Conservation (phyloP, 23 tunicate genomes). For the Aplidium turbinatum region DNA sequence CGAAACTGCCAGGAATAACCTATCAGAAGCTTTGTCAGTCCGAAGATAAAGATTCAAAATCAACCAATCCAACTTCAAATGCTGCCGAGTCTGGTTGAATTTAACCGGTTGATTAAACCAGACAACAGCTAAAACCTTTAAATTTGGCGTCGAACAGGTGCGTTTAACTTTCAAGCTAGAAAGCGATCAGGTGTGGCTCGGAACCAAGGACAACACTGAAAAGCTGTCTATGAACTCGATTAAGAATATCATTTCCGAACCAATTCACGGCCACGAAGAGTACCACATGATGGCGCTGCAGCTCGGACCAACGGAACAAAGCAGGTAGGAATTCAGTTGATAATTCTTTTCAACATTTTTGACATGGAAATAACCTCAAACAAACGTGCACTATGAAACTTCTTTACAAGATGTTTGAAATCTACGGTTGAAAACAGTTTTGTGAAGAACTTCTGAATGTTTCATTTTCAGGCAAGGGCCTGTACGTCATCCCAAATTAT, state of each 20-base stretch:
- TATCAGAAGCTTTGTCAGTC: too few species aligned
- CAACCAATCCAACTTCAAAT: too few species aligned
- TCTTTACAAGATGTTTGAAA: not conserved
- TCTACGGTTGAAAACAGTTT: not conserved
- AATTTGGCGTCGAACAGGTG: too few species aligned
- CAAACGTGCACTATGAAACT: not conserved
- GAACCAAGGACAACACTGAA: conserved; percentile 89
- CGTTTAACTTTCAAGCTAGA: conserved; percentile 88
- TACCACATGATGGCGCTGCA: conserved; percentile 86
- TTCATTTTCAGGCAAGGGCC: too few species aligned
- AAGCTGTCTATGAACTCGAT: conserved; percentile 70
- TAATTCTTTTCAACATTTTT: too few species aligned
- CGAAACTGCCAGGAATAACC: too few species aligned
- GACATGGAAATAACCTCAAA: not conserved
- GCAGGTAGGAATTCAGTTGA: conserved; percentile 57
- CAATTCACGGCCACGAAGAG: conserved; percentile 66
- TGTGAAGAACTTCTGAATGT: too few species aligned
- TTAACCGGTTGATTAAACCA: too few species aligned
- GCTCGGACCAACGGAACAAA: conserved; percentile 90
- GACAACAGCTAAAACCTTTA: too few species aligned
- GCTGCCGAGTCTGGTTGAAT: too few species aligned
- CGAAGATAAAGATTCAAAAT: too few species aligned
- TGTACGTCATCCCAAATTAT: too few species aligned
- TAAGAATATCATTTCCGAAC: conserved; percentile 70
- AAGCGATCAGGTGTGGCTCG: conserved; percentile 80